Conservation (phyloP, 2,113 vertebrate genomes). For the Noctilio leporinus region DNA sequence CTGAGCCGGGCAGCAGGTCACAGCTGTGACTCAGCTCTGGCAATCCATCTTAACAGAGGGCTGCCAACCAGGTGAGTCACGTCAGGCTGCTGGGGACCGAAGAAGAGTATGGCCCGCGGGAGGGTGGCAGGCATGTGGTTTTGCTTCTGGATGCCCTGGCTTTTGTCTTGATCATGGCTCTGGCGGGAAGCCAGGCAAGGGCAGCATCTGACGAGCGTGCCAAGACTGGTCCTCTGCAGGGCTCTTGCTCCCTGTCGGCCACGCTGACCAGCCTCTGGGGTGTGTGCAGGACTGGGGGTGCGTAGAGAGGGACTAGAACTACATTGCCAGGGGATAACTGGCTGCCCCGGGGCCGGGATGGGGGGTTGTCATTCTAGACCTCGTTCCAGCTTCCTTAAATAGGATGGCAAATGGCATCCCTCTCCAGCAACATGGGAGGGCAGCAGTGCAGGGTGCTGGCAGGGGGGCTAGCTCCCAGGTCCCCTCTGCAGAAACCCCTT, state of each 20-base stretch:
- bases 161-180: background rate
- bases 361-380: background rate
- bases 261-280: background rate
- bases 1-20: background rate
- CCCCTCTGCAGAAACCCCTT: background rate
- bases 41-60: background rate
- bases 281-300: background rate
- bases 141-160: background rate
- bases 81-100: background rate
- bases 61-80: slow-evolving; percentile 13
- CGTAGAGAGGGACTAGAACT: background rate
- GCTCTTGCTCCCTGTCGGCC: too few species aligned
- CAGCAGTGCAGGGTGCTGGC: background rate
- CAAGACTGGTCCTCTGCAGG: background rate
- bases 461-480: too few species aligned
- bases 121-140: background rate
- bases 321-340: background rate
- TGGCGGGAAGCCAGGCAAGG: background rate
- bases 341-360: background rate
- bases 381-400: background rate
- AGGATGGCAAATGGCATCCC: background rate
- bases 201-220: background rate
- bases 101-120: background rate
- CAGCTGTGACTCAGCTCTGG: slow-evolving; percentile 43
- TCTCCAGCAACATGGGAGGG: background rate